Percentiles rank a stretch among this genome's conserved stretches.
These are phyloP conservation scores for Theodoxus fluviatilis DNA, from an alignment of 2,888 invertebrate species.

Conservation along the genomic window DNA sequence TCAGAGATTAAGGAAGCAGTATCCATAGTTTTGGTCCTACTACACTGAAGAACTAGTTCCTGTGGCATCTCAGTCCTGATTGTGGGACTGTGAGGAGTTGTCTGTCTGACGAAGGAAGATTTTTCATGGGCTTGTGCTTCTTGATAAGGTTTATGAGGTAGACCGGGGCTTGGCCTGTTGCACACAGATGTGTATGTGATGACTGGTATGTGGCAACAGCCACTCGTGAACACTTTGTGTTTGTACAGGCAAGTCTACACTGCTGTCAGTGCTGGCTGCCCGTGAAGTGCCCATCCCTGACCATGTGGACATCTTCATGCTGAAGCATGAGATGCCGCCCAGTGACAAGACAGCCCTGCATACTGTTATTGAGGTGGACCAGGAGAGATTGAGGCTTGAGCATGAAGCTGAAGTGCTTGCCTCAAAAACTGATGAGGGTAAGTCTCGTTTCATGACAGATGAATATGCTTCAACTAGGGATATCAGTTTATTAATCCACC, in stretches of 20 bases:
- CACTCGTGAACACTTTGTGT: too few species aligned
- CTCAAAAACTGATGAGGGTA: slow-evolving; percentile 72
- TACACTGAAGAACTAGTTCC: too few species aligned
- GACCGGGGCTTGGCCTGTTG: too few species aligned
- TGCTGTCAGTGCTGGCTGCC: slow-evolving; percentile 88
- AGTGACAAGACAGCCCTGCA: slow-evolving; percentile 93
- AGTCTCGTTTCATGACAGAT: not conserved
- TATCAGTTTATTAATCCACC: not conserved
- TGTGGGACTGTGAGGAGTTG: too few species aligned
- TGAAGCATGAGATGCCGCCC: slow-evolving; percentile 97
- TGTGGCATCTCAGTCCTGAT: too few species aligned
- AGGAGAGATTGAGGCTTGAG: slow-evolving; percentile 89
- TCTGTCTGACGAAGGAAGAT: too few species aligned
- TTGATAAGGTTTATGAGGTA: too few species aligned
- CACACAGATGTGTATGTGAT: too few species aligned
- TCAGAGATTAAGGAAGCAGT: too few species aligned
- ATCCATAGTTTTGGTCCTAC: too few species aligned
- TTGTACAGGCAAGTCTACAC: slow-evolving; percentile 84
- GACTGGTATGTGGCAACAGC: too few species aligned
- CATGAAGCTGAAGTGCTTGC: slow-evolving; percentile 89
- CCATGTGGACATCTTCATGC: slow-evolving; percentile 96
- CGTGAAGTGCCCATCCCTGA: slow-evolving; percentile 94
- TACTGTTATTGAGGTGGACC: slow-evolving; percentile 98
- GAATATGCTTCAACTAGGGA: not conserved
- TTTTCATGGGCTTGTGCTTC: too few species aligned